phyloP scores from a whole-genome alignment of 2,113 vertebrate genomes.

The Pampusana beccarii region DNA sequence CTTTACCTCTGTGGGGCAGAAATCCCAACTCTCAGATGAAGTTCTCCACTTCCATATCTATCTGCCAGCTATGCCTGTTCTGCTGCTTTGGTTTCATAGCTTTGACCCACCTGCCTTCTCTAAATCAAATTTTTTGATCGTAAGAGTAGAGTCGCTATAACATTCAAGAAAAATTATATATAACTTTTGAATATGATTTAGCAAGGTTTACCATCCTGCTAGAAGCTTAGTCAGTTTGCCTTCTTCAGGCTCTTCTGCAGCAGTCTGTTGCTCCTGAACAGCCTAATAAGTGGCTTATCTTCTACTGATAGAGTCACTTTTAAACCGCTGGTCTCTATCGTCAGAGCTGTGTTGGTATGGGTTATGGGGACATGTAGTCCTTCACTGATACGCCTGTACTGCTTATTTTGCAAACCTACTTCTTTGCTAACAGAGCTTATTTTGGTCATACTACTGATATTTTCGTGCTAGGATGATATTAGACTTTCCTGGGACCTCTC shows the following conservation, averaged over 20 bases:
- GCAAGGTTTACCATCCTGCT: not conserved
- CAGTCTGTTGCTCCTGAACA: not conserved
- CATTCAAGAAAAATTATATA: not conserved
- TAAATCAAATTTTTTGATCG: not conserved
- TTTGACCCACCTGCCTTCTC: not conserved
- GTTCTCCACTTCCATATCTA: not conserved
- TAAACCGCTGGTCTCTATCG: not conserved
- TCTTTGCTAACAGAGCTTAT: not conserved
- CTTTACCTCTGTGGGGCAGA: not conserved
- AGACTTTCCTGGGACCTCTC: not conserved
- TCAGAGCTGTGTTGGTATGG: not conserved
- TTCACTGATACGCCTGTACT: not conserved
- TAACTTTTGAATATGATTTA: not conserved
- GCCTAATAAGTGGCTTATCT: not conserved
- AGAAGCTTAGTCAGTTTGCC: not conserved
- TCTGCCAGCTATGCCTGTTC: not conserved
- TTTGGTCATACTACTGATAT: not conserved
- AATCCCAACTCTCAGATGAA: not conserved
- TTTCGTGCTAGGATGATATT: not conserved
- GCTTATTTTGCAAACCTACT: not conserved
- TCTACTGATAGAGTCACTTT: not conserved
- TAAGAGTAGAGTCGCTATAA: not conserved
- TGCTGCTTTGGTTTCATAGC: not conserved
- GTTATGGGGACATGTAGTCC: not conserved
- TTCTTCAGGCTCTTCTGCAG: not conserved